These are phyloP conservation scores for Carlito syrichta DNA, from an alignment of 2,113 vertebrate species.

Conservation along the genomic window DNA sequence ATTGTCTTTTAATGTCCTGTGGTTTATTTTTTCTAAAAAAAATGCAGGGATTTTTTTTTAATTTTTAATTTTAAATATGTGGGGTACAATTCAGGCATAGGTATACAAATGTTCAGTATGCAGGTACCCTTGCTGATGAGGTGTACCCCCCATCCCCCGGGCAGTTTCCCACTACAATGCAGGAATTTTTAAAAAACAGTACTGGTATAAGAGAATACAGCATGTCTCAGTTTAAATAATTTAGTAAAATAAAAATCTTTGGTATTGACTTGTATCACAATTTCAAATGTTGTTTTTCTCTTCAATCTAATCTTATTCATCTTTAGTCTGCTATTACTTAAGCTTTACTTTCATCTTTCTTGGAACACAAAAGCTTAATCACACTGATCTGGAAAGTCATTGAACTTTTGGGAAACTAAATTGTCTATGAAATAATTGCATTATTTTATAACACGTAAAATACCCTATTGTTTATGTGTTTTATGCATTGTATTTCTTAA, in stretches of 20 bases:
- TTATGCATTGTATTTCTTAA: conserved; percentile 7
- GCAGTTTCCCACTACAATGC: no score
- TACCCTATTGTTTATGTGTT: background rate
- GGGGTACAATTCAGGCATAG: no score
- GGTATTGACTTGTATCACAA: background rate
- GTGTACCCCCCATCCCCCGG: no score
- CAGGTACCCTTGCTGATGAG: no score
- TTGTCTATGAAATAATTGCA: background rate
- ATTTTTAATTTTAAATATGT: no score
- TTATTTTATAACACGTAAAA: background rate
- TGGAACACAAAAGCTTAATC: background rate
- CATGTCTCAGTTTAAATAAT: background rate
- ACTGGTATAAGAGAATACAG: background rate
- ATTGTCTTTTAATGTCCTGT: background rate
- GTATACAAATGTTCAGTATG: no score
- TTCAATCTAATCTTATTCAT: background rate
- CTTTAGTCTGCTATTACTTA: background rate
- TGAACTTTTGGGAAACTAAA: background rate
- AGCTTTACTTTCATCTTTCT: background rate
- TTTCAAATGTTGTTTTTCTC: background rate
- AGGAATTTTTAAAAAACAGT: background rate
- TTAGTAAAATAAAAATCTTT: conserved; percentile 13
- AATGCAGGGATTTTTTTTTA: background rate
- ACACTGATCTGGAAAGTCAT: background rate
- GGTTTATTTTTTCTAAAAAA: background rate